These are phyloP conservation scores for Crenichthys baileyi DNA, from an alignment of 2,797 vertebrate species.

Conservation along the genomic window DNA sequence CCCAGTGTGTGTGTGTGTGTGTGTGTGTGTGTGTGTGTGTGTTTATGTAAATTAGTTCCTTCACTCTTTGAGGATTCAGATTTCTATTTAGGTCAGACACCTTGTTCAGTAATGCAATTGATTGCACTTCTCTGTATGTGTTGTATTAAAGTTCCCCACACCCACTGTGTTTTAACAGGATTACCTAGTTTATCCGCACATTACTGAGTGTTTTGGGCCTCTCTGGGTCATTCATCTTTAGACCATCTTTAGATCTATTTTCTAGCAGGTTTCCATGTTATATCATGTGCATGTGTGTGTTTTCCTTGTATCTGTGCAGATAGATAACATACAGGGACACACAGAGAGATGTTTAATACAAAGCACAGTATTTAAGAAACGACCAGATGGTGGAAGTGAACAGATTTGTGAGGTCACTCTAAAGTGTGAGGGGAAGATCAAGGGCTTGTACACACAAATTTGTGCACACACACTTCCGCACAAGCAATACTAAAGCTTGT, in stretches of 20 bases:
- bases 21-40: conserved; percentile 7
- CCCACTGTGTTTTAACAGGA: conserved; percentile 33
- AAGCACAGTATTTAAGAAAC: conserved; percentile 11
- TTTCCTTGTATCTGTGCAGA: conserved; percentile 8
- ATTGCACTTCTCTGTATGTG: conserved; percentile 13
- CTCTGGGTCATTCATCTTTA: conserved; percentile 32
- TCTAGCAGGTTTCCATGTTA: conserved; percentile 11
- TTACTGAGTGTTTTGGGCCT: conserved; percentile 41
- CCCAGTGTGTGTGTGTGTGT: conserved; percentile 17
- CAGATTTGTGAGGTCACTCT: conserved; percentile 56
- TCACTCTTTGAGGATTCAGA: conserved; percentile 29
- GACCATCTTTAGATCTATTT: conserved; percentile 16
- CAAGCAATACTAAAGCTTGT: conserved; percentile 35
- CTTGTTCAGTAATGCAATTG: conserved; percentile 25
- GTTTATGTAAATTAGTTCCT: conserved; percentile 33
- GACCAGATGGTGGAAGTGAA: conserved; percentile 62
- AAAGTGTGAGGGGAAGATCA: conserved; percentile 60
- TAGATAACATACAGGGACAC: conserved; percentile 4
- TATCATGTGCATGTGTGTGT: conserved; percentile 2
- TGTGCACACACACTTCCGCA: conserved; percentile 20
- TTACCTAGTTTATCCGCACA: conserved; percentile 45
- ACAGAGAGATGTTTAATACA: conserved; percentile 1
- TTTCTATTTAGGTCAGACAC: conserved; percentile 26
- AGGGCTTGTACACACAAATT: conserved; percentile 46
- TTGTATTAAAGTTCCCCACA: conserved; percentile 2